These are phyloP conservation scores for Asarcornis scutulata DNA, from an alignment of 2,113 vertebrate genomes.

Conservation along the genomic window DNA sequence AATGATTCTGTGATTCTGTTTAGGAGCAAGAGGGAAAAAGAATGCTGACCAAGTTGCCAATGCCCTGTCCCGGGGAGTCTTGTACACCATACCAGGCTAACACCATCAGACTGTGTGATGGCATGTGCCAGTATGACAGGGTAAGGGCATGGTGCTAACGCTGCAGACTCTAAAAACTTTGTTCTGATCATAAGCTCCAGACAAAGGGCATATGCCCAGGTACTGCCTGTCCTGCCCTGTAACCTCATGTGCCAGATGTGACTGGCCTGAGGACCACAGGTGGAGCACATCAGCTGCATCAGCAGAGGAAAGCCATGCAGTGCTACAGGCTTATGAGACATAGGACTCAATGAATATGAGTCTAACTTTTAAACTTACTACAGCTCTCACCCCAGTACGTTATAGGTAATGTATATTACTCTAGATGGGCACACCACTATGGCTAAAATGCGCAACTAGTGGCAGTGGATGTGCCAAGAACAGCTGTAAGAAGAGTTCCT, in stretches of 20 bases:
- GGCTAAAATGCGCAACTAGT: background rate
- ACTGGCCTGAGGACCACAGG: background rate
- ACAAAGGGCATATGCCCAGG: background rate
- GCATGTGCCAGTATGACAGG: background rate
- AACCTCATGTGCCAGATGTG: background rate
- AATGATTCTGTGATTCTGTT: background rate
- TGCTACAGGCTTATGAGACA: background rate
- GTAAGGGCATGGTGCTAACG: background rate
- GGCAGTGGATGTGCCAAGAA: background rate
- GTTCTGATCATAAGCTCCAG: background rate
- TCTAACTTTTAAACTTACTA: background rate
- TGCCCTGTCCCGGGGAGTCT: background rate
- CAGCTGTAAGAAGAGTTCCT: background rate
- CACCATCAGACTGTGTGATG: background rate
- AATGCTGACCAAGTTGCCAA: background rate
- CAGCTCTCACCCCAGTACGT: background rate
- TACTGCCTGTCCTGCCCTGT: background rate
- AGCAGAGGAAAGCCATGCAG: background rate
- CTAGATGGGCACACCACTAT: background rate
- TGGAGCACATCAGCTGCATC: background rate
- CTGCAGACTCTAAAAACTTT: background rate
- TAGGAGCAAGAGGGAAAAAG: background rate
- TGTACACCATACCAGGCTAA: background rate
- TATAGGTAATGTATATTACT: background rate
- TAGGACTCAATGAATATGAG: accelerated